Percentiles rank a stretch among this genome's conserved stretches.
Evolutionary conservation across 2,888 invertebrate species (phyloP).

Genomic region (Drosophila parthenogenetica): DNA sequence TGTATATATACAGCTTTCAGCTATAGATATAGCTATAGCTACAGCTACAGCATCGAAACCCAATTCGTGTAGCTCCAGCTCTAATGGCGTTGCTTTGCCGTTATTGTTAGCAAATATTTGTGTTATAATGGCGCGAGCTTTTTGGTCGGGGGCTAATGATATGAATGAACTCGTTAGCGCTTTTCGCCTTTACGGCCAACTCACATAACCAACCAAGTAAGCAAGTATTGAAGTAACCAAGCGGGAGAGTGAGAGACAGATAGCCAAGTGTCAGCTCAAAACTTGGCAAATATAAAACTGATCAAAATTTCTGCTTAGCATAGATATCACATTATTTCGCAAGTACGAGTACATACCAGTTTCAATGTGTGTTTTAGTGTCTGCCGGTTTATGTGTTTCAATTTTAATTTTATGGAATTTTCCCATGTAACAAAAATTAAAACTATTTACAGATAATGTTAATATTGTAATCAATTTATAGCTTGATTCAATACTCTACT

Average conservation of each 20-base stretch:
- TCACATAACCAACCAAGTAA: slow-evolving; percentile 5
- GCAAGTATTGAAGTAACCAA: not conserved
- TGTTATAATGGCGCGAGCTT: slow-evolving; percentile 77
- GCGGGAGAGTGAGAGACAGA: slow-evolving; percentile 42
- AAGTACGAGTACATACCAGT: slow-evolving; percentile 33
- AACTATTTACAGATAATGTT: too few relatives aligned
- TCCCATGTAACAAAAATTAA: too few relatives aligned
- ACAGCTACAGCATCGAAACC: slow-evolving; percentile 24
- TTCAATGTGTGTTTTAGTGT: not conserved
- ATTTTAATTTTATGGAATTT: too few relatives aligned
- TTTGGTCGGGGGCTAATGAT: slow-evolving; percentile 68
- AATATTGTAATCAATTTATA: not conserved
- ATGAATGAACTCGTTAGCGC: slow-evolving; percentile 73
- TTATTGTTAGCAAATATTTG: slow-evolving; percentile 79
- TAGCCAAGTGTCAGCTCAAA: slow-evolving; percentile 50
- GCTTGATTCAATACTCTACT: too few relatives aligned
- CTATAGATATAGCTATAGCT: slow-evolving; percentile 5
- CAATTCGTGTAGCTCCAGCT: slow-evolving; percentile 60
- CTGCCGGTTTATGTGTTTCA: too few relatives aligned
- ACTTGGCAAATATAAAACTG: slow-evolving; percentile 34
- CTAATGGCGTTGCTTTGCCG: slow-evolving; percentile 72
- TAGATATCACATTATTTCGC: slow-evolving; percentile 56
- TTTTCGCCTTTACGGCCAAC: slow-evolving; percentile 33
- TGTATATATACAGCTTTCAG: slow-evolving; percentile 1
- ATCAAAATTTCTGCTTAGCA: slow-evolving; percentile 61